Evolutionary conservation across 2,113 vertebrate species (phyloP), one percentile per base, ranked within the genome.

Genomic region (Spea multiplicata): DNA sequence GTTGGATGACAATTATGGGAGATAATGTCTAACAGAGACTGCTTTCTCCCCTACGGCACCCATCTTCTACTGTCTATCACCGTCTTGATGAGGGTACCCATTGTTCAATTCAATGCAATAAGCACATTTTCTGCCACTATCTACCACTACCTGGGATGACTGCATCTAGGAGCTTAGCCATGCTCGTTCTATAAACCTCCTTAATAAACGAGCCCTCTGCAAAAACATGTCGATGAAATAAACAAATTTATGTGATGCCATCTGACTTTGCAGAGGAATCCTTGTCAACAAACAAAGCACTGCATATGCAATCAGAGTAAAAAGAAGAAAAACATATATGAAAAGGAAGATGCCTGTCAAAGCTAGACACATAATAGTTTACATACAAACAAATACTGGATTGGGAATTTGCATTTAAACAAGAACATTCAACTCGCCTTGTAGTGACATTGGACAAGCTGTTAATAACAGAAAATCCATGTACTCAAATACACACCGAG

Each of bases 401-500:
- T 16, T 64, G 61, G n/a, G 3, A 3, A 64, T 64, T 64, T 64
- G 61, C 61, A 64, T 64, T 17, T 64, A 64, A 30, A 64, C 61
- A 16, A 64, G 61, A 64, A 64, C 61, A 64, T 64, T 64, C 5
- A 64, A 64, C n/a, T 64, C 61, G 30, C 61, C 61, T 64, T 30
- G 30, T 64, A 64, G n/a, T 13, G 30, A 64, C 61, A 64, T 16
- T 16, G 16, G 14, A 64, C 61, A 64, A 16, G n/a, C n/a, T 17
- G 61, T 17, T 64, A 64, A 64, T 64, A 64, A 13, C 5, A 64
- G 17, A 64, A 17, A 64, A 64, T 30, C 61, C 61, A 64, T 17
- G n/a, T 64, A 17, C 61, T 64, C 17, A 64, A 64, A 16, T 64
- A 6, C 30, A 64, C 17, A 64, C 8, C 30, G 8, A 64, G 17